A percentile compares a stretch with the other conserved stretches of the same genome.
These are phyloP conservation scores for Idaea straminata DNA, from an alignment of 2,888 invertebrate genomes.

Conservation along the genomic window DNA sequence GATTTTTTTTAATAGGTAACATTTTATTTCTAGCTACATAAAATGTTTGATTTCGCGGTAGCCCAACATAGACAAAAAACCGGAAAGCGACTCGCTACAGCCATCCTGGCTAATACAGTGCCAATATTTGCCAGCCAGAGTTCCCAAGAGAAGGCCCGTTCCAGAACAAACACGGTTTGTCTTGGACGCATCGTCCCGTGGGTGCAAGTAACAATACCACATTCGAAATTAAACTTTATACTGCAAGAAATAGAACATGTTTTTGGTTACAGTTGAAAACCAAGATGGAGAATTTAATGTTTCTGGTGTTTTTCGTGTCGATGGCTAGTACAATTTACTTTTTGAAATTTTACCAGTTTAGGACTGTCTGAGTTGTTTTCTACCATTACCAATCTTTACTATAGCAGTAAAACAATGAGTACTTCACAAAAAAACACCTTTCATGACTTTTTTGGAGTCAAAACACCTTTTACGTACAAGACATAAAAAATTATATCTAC, in stretches of 20 bases:
- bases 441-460: background rate
- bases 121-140: constrained; percentile 66
- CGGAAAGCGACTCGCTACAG: constrained; percentile 60
- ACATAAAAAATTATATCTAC: background rate
- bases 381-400: background rate
- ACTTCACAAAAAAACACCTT: background rate
- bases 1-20: background rate
- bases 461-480: background rate
- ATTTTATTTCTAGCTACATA: background rate
- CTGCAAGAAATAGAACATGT: background rate
- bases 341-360: background rate
- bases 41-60: background rate
- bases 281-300: background rate
- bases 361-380: background rate
- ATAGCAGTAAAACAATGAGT: background rate
- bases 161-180: constrained; percentile 44
- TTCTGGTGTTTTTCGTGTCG: background rate
- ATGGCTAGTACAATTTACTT: background rate
- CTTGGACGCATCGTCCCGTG: background rate
- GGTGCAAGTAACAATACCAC: background rate
- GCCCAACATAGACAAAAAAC: constrained; percentile 32
- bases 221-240: background rate
- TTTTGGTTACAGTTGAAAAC: background rate
- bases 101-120: constrained; percentile 60
- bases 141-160: constrained; percentile 48